These are phyloP conservation scores for Heterocephalus glaber DNA, from an alignment of 2,113 vertebrate genomes.

Conservation along the genomic window DNA sequence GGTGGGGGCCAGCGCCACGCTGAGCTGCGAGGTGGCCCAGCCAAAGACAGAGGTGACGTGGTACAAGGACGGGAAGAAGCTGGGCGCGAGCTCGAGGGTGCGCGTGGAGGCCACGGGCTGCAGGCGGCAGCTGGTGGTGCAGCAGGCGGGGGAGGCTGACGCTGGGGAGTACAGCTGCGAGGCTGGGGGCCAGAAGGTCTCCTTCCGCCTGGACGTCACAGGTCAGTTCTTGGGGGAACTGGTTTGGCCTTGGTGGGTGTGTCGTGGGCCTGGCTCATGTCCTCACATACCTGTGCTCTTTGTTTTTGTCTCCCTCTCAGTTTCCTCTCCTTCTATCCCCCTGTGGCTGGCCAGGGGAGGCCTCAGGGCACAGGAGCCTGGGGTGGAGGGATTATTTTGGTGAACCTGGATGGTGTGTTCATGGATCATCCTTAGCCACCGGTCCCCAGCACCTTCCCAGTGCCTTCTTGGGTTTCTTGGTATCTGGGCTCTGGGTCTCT, in stretches of 20 bases:
- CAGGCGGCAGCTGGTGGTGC: conserved; percentile 74
- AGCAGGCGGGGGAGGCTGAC: conserved; percentile 71
- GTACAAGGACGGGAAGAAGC: conserved; percentile 89
- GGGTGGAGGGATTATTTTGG: not conserved
- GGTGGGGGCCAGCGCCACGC: conserved; percentile 73
- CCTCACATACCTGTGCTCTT: not conserved
- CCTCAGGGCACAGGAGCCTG: not conserved
- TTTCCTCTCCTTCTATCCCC: not conserved
- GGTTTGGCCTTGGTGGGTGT: not conserved
- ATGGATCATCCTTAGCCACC: not conserved
- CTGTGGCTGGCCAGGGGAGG: not conserved
- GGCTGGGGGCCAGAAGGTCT: conserved; percentile 75
- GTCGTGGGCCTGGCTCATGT: not conserved
- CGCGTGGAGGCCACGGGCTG: conserved; percentile 70
- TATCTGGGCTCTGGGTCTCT: not conserved
- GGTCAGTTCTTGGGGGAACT: conserved; percentile 75
- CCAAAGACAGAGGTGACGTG: conserved; percentile 87
- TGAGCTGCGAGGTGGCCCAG: conserved; percentile 88
- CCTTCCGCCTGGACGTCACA: conserved; percentile 83
- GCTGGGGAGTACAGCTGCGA: conserved; percentile 82
- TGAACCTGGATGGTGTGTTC: not conserved
- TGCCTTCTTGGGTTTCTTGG: not conserved
- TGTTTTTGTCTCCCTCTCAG: not conserved
- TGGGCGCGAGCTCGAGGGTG: conserved; percentile 78
- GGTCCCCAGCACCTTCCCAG: not conserved